Conservation (phyloP, 2,888 invertebrate genomes). For the Apamea monoglypha region DNA sequence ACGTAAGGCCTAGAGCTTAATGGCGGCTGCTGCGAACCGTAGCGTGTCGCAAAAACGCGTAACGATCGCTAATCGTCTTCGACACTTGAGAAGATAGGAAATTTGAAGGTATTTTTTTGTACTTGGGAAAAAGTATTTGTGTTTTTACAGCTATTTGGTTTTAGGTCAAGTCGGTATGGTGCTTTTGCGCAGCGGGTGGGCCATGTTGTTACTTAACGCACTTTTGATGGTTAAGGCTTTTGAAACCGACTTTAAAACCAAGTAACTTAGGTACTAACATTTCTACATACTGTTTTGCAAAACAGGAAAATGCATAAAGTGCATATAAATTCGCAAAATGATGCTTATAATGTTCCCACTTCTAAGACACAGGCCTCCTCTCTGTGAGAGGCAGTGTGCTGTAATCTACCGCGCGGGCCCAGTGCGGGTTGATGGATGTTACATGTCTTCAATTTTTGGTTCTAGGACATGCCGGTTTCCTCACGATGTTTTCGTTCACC, state of each 20-base stretch:
- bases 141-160: conserved; percentile 38
- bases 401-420: too few species aligned
- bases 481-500: too few species aligned
- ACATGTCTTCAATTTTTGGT: too few species aligned
- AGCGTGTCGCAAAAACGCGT: conserved; percentile 62
- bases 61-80: conserved; percentile 60
- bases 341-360: background rate
- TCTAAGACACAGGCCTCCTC: too few species aligned
- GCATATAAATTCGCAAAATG: conserved; percentile 12
- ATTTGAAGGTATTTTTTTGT: conserved; percentile 42
- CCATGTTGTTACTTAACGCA: conserved; percentile 8
- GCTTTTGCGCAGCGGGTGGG: conserved; percentile 15
- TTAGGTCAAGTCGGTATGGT: conserved; percentile 28
- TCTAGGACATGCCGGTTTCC: too few species aligned
- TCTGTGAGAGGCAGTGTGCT: too few species aligned
- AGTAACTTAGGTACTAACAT: background rate
- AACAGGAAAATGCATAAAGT: background rate
- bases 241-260: conserved; percentile 9
- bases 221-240: conserved; percentile 6
- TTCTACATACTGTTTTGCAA: background rate
- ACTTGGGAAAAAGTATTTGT: conserved; percentile 18
- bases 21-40: conserved; percentile 44
- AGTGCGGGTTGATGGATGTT: too few species aligned
- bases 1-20: conserved; percentile 59
- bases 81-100: conserved; percentile 40